Percentiles rank a stretch among this genome's conserved stretches.
Evolutionary conservation across 2,113 vertebrate genomes (phyloP).

Genomic region (Fregetta grallaria): DNA sequence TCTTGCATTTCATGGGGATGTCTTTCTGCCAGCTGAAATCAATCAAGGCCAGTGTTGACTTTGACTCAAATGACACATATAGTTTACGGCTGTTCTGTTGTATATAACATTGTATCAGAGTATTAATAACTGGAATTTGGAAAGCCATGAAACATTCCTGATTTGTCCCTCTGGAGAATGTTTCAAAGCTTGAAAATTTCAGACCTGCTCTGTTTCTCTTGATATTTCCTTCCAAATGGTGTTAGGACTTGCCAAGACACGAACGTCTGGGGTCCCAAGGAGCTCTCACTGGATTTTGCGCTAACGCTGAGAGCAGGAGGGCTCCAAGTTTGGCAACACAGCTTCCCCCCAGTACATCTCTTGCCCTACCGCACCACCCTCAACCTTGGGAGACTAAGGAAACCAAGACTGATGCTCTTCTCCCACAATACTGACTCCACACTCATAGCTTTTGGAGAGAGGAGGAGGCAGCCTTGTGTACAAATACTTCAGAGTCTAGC

Average conservation of each 20-base stretch:
- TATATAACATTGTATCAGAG: not conserved
- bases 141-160: not conserved
- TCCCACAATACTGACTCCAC: not conserved
- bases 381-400: not conserved
- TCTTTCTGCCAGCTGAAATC: not conserved
- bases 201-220: not conserved
- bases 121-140: not conserved
- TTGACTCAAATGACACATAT: not conserved
- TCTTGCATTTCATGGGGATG: not conserved
- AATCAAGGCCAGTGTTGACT: not conserved
- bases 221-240: not conserved
- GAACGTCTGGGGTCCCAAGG: not conserved
- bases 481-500: not conserved
- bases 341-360: not conserved
- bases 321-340: not conserved
- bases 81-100: not conserved
- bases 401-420: not conserved
- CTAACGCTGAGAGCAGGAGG: not conserved
- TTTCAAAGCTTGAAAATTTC: not conserved
- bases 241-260: not conserved
- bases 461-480: not conserved
- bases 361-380: not conserved
- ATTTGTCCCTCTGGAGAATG: not conserved
- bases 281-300: not conserved
- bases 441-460: not conserved